phyloP scores from a whole-genome alignment of 2,797 vertebrate species.

The Selene dorsalis region DNA sequence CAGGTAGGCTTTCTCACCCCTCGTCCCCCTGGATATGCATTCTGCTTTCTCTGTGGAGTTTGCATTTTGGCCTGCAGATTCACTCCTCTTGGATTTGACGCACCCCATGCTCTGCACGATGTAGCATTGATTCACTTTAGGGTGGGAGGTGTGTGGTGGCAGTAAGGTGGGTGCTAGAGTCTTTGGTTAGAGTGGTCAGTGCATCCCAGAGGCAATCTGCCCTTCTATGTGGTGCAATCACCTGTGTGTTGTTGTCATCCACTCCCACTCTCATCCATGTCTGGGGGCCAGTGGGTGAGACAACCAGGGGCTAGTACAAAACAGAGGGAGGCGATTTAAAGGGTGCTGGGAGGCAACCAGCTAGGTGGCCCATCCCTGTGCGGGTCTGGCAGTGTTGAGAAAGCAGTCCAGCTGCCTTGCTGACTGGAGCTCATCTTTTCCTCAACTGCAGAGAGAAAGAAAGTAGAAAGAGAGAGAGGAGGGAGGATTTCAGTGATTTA shows the following conservation, averaged over 20 bases:
- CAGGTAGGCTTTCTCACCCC: constrained; percentile 82
- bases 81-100: constrained; percentile 92
- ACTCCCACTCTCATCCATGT: constrained; percentile 46
- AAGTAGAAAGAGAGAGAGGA: constrained; percentile 6
- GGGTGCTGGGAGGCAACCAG: not conserved
- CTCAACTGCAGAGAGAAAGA: constrained; percentile 61
- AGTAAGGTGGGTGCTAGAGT: constrained; percentile 7
- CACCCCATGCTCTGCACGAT: constrained; percentile 91
- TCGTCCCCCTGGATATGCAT: constrained; percentile 57
- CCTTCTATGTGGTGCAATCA: constrained; percentile 11
- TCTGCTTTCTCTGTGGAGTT: constrained; percentile 71
- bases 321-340: not conserved
- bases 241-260: constrained; percentile 50
- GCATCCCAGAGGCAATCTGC: not conserved
- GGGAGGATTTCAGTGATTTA: constrained; percentile 64
- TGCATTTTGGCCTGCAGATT: constrained; percentile 78
- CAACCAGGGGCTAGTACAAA: not conserved
- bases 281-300: constrained; percentile 8
- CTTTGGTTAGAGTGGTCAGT: constrained; percentile 33
- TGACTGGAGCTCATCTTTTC: constrained; percentile 35
- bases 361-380: constrained; percentile 54
- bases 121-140: constrained; percentile 68
- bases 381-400: constrained; percentile 5
- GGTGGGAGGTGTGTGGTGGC: not conserved
- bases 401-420: constrained; percentile 28